phyloP scores from a whole-genome alignment of 2,888 invertebrate genomes.

The Lordiphosa andalusiaca region DNA sequence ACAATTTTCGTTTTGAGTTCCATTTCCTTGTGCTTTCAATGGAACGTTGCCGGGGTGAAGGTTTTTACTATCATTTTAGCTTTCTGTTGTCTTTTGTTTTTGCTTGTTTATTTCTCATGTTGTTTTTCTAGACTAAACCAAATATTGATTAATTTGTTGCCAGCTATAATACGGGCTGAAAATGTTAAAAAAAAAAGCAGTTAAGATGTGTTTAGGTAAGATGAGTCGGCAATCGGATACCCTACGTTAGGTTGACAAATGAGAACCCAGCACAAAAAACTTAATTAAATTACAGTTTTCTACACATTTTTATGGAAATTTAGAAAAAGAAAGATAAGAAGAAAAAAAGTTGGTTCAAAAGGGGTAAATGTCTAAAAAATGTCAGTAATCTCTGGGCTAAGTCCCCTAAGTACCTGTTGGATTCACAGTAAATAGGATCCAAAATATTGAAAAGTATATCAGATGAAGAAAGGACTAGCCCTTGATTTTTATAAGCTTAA shows the following conservation, averaged over 20 bases:
- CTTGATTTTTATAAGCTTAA: no score
- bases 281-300: no score
- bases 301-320: no score
- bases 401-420: no score
- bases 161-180: conserved; percentile 2
- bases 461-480: no score
- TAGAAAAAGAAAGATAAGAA: no score
- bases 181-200: conserved; percentile 1
- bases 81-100: conserved; percentile 1
- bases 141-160: conserved; percentile 49
- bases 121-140: conserved; percentile 16
- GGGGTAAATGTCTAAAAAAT: no score
- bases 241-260: background rate
- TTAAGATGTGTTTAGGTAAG: background rate
- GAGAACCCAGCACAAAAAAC: no score
- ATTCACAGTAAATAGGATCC: no score
- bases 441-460: no score
- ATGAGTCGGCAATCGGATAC: background rate
- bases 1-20: conserved; percentile 5
- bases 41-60: conserved; percentile 23
- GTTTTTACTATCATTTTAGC: conserved; percentile 12
- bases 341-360: no score
- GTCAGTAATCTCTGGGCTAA: no score
- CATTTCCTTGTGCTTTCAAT: conserved; percentile 25
- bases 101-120: background rate